Evolutionary conservation across 2,888 invertebrate genomes (phyloP).

Genomic region (Nemotelus pantherinus): DNA sequence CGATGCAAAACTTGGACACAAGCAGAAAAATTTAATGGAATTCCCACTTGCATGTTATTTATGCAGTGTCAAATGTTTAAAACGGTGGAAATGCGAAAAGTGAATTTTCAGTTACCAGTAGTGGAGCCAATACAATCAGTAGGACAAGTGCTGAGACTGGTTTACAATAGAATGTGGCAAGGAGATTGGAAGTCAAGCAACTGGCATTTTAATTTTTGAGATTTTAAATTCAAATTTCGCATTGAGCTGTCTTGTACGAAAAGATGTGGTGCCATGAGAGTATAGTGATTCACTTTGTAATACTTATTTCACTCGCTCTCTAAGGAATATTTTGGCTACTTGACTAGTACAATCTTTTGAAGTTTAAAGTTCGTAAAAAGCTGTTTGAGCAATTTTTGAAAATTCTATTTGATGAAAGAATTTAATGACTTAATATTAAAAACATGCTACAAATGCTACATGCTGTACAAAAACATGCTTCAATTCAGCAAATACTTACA

Average conservation of each 20-base stretch:
- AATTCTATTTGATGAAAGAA: too few relatives aligned
- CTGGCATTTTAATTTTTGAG: conserved; percentile 6
- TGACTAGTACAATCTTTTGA: too few relatives aligned
- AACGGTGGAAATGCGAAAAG: conserved; percentile 33
- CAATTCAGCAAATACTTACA: too few relatives aligned
- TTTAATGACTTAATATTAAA: too few relatives aligned
- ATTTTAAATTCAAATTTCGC: neutral
- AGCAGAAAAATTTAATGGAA: conserved; percentile 6
- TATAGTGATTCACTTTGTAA: too few relatives aligned
- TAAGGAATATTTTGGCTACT: too few relatives aligned
- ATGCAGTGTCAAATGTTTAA: conserved; percentile 41
- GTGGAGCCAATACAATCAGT: neutral
- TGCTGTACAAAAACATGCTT: too few relatives aligned
- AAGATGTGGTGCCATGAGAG: too few relatives aligned
- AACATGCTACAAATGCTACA: too few relatives aligned
- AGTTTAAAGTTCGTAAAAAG: too few relatives aligned
- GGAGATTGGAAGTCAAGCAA: neutral
- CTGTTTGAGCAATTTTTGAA: too few relatives aligned
- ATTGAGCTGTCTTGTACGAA: neutral
- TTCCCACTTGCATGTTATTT: conserved; percentile 28
- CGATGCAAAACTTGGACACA: neutral
- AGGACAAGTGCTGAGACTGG: neutral
- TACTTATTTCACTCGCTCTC: too few relatives aligned
- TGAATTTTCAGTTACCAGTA: neutral
- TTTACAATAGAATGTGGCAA: neutral